phyloP scores from a whole-genome alignment of 2,113 vertebrate genomes.

The Tragulus kanchil region DNA sequence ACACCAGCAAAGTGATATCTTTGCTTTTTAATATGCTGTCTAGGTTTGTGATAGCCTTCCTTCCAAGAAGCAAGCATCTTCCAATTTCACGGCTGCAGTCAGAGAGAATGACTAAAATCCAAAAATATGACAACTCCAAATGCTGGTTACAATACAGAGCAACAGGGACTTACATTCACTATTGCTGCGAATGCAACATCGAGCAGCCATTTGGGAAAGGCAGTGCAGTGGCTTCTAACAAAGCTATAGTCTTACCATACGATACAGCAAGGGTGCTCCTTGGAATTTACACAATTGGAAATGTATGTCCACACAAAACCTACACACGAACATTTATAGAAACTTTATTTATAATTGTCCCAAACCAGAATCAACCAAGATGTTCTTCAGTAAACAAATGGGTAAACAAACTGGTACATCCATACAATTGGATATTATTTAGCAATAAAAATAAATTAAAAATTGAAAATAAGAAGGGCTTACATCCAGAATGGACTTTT shows the following conservation, averaged over 20 bases:
- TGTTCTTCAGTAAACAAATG: background rate
- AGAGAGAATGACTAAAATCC: background rate
- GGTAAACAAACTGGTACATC: background rate
- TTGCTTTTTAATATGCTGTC: background rate
- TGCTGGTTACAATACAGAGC: background rate
- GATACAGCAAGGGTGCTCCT: background rate
- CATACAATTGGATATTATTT: background rate
- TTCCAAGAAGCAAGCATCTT: background rate
- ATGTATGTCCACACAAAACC: background rate
- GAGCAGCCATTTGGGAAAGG: background rate
- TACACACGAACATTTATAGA: background rate
- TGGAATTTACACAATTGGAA: background rate
- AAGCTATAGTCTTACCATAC: background rate
- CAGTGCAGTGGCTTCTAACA: background rate
- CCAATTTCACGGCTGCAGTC: background rate
- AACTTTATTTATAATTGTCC: background rate
- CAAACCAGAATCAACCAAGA: background rate
- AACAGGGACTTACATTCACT: background rate
- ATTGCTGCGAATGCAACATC: background rate
- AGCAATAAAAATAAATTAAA: background rate
- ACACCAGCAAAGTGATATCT: background rate
- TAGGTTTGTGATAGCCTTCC: background rate
- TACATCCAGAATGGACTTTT: too few species aligned
- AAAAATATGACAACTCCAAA: background rate
- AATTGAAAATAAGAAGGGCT: too few species aligned